A percentile compares a stretch with the other conserved stretches of the same genome.
phyloP scores from a whole-genome alignment of 2,113 vertebrate genomes.

The Chionis minor region DNA sequence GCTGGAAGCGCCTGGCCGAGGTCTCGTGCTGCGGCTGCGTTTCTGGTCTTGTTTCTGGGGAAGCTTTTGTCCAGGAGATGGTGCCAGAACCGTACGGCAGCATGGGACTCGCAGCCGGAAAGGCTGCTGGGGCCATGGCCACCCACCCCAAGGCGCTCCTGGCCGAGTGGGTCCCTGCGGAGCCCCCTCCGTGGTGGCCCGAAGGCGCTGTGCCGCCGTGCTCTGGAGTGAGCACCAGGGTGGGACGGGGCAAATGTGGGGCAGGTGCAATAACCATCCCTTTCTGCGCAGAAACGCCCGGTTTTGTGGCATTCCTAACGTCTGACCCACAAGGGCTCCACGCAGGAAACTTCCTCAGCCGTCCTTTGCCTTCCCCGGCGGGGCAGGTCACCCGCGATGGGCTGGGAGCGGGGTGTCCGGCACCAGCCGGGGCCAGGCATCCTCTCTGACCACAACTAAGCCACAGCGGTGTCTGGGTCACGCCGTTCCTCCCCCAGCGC shows the following conservation, averaged over 20 bases:
- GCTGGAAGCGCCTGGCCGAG: rapidly evolving
- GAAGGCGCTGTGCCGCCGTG: neutral
- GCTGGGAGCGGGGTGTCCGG: neutral
- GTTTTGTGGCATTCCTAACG: neutral
- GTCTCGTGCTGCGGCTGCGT: rapidly evolving
- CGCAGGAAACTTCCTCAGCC: neutral
- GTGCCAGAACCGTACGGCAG: neutral
- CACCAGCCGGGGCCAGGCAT: neutral
- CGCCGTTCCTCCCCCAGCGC: rapidly evolving
- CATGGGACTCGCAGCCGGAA: rapidly evolving
- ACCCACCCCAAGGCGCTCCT: neutral
- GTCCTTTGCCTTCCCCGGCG: rapidly evolving
- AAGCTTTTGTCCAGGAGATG: slow-evolving; percentile 42
- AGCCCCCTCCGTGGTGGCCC: neutral
- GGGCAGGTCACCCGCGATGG: neutral
- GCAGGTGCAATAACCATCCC: neutral
- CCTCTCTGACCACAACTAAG: neutral
- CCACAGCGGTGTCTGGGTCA: neutral
- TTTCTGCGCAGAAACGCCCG: neutral
- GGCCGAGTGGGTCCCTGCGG: neutral
- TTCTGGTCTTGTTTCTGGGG: neutral
- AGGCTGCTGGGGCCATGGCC: neutral
- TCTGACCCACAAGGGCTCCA: neutral
- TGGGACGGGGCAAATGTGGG: rapidly evolving
- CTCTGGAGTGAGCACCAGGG: neutral